phyloP scores from a whole-genome alignment of 1,140 invertebrate genomes.

The Leptoteleia sp. region DNA sequence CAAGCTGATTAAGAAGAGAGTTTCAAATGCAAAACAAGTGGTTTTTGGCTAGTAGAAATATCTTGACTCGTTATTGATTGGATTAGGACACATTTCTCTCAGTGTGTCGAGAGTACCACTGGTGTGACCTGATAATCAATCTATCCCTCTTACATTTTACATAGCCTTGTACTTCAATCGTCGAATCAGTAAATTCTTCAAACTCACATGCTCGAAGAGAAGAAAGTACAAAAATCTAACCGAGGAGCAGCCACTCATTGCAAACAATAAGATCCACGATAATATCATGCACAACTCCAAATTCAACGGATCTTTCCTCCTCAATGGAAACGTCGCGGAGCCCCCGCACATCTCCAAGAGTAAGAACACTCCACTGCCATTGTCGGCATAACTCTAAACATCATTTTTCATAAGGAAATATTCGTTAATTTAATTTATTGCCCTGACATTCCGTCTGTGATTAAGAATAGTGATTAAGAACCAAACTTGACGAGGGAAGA shows the following conservation, averaged over 20 bases:
- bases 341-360: constrained; percentile 36
- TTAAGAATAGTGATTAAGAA: too few species aligned
- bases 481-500: too few species aligned
- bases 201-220: constrained; percentile 59
- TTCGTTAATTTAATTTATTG: too few species aligned
- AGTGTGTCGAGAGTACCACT: constrained; percentile 41
- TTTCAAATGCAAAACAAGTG: too few species aligned
- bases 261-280: constrained; percentile 68
- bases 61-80: too few species aligned
- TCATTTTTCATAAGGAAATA: neutral
- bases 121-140: constrained; percentile 29
- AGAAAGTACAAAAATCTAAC: constrained; percentile 73
- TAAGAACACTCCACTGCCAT: constrained; percentile 3
- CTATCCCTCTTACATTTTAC: constrained; percentile 55
- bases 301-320: constrained; percentile 51
- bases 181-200: constrained; percentile 71
- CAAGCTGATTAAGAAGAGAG: too few species aligned
- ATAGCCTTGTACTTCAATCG: constrained; percentile 79
- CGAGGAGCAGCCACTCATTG: constrained; percentile 73
- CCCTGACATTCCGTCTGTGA: too few species aligned
- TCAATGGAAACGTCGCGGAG: constrained; percentile 58
- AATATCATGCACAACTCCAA: constrained; percentile 48
- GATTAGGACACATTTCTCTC: constrained; percentile 36
- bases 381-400: neutral
- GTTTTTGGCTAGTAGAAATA: too few species aligned